phyloP scores from a whole-genome alignment of 2,888 invertebrate species.

The Trilocha varians region DNA sequence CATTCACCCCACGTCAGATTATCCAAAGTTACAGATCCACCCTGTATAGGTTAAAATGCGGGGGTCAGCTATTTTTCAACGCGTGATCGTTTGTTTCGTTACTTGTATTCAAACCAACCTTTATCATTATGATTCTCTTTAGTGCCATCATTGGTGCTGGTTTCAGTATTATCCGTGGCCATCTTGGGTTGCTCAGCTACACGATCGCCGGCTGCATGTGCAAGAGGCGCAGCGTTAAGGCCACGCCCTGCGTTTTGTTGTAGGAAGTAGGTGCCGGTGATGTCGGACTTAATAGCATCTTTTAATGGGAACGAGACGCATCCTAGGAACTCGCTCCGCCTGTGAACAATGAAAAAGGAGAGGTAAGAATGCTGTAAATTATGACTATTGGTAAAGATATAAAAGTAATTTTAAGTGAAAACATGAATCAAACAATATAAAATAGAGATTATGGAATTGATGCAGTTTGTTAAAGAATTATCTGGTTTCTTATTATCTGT shows the following conservation, averaged over 20 bases:
- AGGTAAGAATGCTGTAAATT: too few species aligned
- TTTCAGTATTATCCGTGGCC: slow-evolving; percentile 67
- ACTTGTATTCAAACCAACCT: slow-evolving; percentile 32
- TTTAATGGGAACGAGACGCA: slow-evolving; percentile 93
- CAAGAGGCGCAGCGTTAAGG: slow-evolving; percentile 23
- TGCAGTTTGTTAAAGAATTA: too few species aligned
- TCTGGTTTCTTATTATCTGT: too few species aligned
- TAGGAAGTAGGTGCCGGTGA: slow-evolving; percentile 81
- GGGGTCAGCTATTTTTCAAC: too few species aligned
- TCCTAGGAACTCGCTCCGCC: slow-evolving; percentile 94
- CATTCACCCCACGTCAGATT: too few species aligned
- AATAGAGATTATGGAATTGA: too few species aligned
- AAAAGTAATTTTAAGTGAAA: too few species aligned
- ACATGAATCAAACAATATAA: too few species aligned
- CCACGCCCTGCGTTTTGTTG: slow-evolving; percentile 59
- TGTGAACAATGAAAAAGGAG: slow-evolving; percentile 55
- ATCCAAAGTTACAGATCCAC: too few species aligned
- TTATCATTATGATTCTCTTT: slow-evolving; percentile 59
- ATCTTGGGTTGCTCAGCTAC: slow-evolving; percentile 53
- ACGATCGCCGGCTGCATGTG: slow-evolving; percentile 24
- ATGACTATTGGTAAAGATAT: too few species aligned
- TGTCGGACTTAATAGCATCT: slow-evolving; percentile 82
- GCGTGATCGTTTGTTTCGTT: too few species aligned
- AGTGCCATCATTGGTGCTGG: slow-evolving; percentile 58
- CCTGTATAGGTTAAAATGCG: too few species aligned